Evolutionary conservation across 1,140 invertebrate genomes (phyloP).

Genomic region (Drosophila sproati): DNA sequence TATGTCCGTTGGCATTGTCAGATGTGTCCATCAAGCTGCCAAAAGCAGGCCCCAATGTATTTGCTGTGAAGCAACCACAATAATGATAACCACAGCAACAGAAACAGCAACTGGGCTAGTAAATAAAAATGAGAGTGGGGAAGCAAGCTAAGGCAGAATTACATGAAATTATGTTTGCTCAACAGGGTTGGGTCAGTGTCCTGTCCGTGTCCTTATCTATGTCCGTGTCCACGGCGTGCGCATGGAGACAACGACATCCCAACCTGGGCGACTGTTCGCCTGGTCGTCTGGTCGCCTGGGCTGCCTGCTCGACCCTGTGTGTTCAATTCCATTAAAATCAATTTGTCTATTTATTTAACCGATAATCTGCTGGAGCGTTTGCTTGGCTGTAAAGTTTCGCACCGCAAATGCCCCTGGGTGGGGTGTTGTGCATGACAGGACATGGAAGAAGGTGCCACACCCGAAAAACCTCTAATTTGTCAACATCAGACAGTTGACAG

Average conservation of each 20-base stretch:
- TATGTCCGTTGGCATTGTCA: conserved; percentile 31
- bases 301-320: conserved; percentile 27
- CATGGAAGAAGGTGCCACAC: conserved; percentile 22
- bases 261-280: too few relatives aligned
- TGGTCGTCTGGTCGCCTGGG: too few relatives aligned
- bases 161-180: conserved; percentile 77
- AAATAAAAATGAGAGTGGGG: conserved; percentile 31
- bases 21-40: conserved; percentile 27
- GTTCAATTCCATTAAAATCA: conserved; percentile 83
- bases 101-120: conserved; percentile 45
- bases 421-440: conserved; percentile 47
- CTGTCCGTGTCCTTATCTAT: too few relatives aligned
- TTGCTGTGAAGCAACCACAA: conserved; percentile 42
- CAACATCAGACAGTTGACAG: conserved; percentile 59
- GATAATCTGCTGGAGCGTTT: conserved; percentile 72
- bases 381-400: conserved; percentile 58
- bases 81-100: conserved; percentile 21
- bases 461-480: conserved; percentile 75
- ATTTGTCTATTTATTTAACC: conserved; percentile 83
- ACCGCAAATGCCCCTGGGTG: conserved; percentile 30
- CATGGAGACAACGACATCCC: too few relatives aligned
- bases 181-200: conserved; percentile 53
- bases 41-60: conserved; percentile 16
- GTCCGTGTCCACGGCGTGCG: too few relatives aligned
- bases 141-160: conserved; percentile 72